A percentile compares a stretch with the other conserved stretches of the same genome.
Evolutionary conservation across 2,113 vertebrate genomes (phyloP).

Genomic region (Neoarius graeffei): DNA sequence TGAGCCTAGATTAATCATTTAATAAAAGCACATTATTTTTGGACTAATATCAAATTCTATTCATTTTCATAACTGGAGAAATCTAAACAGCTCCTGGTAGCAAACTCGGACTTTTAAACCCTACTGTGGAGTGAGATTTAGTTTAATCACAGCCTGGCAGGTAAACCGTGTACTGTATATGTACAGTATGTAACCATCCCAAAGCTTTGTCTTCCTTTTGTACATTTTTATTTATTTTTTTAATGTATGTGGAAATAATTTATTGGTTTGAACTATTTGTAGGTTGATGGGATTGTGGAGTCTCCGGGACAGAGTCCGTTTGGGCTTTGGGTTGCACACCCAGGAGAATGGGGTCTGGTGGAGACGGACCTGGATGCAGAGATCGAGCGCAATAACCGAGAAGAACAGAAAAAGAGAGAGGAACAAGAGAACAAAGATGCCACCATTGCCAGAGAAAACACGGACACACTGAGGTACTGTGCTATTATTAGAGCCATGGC

Average conservation of each 20-base stretch:
- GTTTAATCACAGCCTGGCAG: neutral
- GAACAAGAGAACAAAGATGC: neutral
- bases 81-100: neutral
- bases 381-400: constrained; percentile 45
- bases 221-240: neutral
- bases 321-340: constrained; percentile 32
- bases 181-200: neutral
- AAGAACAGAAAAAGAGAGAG: neutral
- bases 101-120: neutral
- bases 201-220: neutral
- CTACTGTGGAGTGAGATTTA: neutral
- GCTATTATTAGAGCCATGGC: constrained; percentile 60
- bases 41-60: neutral
- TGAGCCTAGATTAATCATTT: neutral
- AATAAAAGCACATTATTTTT: neutral
- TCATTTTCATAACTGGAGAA: neutral
- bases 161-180: too few species aligned
- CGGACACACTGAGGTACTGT: constrained; percentile 62
- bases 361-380: constrained; percentile 48
- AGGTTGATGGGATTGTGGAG: constrained; percentile 44
- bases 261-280: neutral
- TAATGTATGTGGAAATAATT: neutral
- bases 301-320: constrained; percentile 43
- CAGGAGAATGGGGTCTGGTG: constrained; percentile 42
- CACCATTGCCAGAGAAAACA: constrained; percentile 53